Evolutionary conservation across 2,888 invertebrate genomes (phyloP), one percentile per base, ranked within the genome.

Genomic region (Volucella bombylans): DNA sequence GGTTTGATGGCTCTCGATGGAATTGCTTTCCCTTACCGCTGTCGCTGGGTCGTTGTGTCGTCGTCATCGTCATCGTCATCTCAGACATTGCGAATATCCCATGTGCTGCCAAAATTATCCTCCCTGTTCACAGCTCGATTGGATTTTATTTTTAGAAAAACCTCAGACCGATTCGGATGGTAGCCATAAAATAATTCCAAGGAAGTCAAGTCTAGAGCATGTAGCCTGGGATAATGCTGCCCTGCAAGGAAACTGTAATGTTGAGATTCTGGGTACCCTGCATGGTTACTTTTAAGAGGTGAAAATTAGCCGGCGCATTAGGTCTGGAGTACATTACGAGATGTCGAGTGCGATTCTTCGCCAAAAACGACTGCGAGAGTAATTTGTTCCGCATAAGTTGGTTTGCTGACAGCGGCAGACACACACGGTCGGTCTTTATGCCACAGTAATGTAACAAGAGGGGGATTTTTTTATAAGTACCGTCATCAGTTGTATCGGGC

Each of bases 241-340:
- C 6, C 8, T 55, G 31, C 55, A 14, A 8, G 15, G 61, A 64
- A 12, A 38, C 65, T 23, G 31, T 39, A 15, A 39, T 11, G n/a
- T 31, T 10, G 4, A 38, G 12, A 54, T 74, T 45, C 76, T 64
- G 12, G 15, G 38, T 54, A 59, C 65, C 62, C 39, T 18, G 9
- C 38, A 64, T 57, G 59, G 74, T 65, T 71, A 77, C 80, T 68
- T 85, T 81, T 85, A 85, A 85, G 81, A 85, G 85, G 85, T 85
- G 81, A 85, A 85, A 85, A 85, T 85, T 85, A 85, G 81, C 81
- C 85, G 81, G 81, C 81, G 85, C 85, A 85, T 85, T 85, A 81
- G 81, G 72, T 72, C 76, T 71, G 62, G 67, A 81, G 83, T 80
- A 76, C 55, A 80, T 83, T 83, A 80, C 52, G 67, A 49, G 65